Conservation (phyloP, 2,797 vertebrate species). For the Australoheros facetus region DNA sequence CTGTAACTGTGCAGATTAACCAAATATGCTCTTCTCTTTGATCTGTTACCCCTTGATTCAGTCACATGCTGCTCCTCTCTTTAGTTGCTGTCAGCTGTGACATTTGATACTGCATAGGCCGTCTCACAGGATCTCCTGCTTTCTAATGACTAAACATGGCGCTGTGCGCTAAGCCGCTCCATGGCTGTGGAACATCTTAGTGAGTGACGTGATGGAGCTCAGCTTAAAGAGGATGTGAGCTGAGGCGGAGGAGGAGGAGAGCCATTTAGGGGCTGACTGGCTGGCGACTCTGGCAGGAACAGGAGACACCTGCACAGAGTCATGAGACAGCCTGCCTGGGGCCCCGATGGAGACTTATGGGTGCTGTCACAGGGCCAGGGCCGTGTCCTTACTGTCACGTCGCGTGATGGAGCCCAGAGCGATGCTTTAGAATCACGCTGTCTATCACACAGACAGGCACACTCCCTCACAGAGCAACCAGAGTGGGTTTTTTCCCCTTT, state of each 20-base stretch:
- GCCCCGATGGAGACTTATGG: constrained; percentile 74
- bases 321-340: constrained; percentile 49
- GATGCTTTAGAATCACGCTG: constrained; percentile 47
- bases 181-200: constrained; percentile 60
- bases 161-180: constrained; percentile 52
- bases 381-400: constrained; percentile 64
- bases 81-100: constrained; percentile 61
- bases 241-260: constrained; percentile 39
- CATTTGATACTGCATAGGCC: constrained; percentile 37
- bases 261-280: constrained; percentile 53
- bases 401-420: constrained; percentile 74
- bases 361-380: constrained; percentile 76
- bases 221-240: constrained; percentile 52
- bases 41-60: constrained; percentile 14
- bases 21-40: constrained; percentile 30
- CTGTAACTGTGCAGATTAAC: constrained; percentile 1
- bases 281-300: constrained; percentile 53
- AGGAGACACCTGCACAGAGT: constrained; percentile 71
- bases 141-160: constrained; percentile 65
- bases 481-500: not conserved
- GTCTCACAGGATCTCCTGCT: constrained; percentile 35
- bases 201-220: constrained; percentile 56
- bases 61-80: constrained; percentile 39
- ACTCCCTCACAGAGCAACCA: constrained; percentile 25
- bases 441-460: constrained; percentile 31